Base-by-base conservation (phyloP, 2,797 vertebrate genomes). In the Monodelphis domestica region DNA sequence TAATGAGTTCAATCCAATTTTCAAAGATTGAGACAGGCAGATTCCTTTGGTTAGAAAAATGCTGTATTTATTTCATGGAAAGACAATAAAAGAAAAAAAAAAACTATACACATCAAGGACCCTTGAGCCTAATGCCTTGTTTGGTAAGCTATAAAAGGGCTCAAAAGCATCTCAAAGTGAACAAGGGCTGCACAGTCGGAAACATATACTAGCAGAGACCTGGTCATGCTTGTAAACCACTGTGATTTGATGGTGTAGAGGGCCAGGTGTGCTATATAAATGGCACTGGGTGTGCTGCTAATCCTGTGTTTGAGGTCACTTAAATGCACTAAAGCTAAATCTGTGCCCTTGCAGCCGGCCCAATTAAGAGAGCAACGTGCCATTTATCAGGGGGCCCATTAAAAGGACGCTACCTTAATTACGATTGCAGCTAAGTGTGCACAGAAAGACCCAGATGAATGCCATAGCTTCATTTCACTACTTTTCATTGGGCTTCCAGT, bases 401-500 rank as follows among this genome's bases (percentile, higher is more conserved):
- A 90, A 90, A 95, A 94, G 57, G 89, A 94, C 53, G 57, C 70
- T 70, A 33, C 84, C 51, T 87, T 95, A 59, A 96, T 93, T 96
- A 93, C 89, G 91, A 59, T 15, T 51, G 94, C 90, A 93, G 54
- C 91, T 93, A 53, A 51, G 53, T 33, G 30, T 87, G 90, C 78
- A 93, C 91, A 50, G 70, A 93, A 93, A 89, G 90, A 89, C 29
- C 0, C 78, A 89, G 93, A 90, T 78, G 89, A 94, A 90, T 57
- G 89, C 94, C 90, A 3, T 53, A 57, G 91, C 90, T 92, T 56
- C 51, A 53, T 93, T 93, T 90, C 24, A 0, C 91, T 91, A 78
- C 95, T 96, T 97, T 95, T 96, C 97, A 92, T 91, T 87, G 95
- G 91, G n/a, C 89, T 94, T 59, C 56, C 96, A 95, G 95, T 95